phyloP scores from a whole-genome alignment of 2,888 invertebrate species.

The Spodoptera picta region DNA sequence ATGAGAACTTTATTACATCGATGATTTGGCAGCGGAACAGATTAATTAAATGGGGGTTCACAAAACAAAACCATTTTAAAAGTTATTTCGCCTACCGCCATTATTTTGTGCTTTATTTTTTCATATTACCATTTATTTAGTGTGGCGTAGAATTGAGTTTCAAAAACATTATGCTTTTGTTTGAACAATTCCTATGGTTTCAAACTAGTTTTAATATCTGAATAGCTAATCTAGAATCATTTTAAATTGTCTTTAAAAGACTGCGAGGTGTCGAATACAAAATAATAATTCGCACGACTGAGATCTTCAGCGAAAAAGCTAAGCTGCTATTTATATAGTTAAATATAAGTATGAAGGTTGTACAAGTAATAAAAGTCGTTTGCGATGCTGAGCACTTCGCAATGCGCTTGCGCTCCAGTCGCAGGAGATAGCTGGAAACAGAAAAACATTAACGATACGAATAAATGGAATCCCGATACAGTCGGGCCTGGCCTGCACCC shows the following conservation, averaged over 20 bases:
- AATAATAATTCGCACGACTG: slow-evolving; percentile 26
- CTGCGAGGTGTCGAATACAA: slow-evolving; percentile 17
- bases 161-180: background rate
- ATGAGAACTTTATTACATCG: slow-evolving; percentile 54
- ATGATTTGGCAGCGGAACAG: slow-evolving; percentile 58
- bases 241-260: slow-evolving; percentile 2
- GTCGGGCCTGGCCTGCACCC: slow-evolving; percentile 31
- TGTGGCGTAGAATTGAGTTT: slow-evolving; percentile 7
- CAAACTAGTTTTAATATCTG: background rate
- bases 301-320: slow-evolving; percentile 33
- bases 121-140: slow-evolving; percentile 14
- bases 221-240: background rate
- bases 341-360: slow-evolving; percentile 28
- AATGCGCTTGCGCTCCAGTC: slow-evolving; percentile 50
- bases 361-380: slow-evolving; percentile 49
- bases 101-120: slow-evolving; percentile 51
- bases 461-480: slow-evolving; percentile 45
- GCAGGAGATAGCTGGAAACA: slow-evolving; percentile 66
- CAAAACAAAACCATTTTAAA: slow-evolving; percentile 57
- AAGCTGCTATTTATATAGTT: slow-evolving; percentile 42
- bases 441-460: slow-evolving; percentile 70
- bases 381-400: slow-evolving; percentile 45
- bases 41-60: slow-evolving; percentile 55
- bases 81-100: slow-evolving; percentile 56
- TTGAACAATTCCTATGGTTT: background rate